These are phyloP conservation scores for Clytia hemisphaerica DNA, from an alignment of 30 jellyfish, hydroid and myxozoan species.

Conservation along the genomic window DNA sequence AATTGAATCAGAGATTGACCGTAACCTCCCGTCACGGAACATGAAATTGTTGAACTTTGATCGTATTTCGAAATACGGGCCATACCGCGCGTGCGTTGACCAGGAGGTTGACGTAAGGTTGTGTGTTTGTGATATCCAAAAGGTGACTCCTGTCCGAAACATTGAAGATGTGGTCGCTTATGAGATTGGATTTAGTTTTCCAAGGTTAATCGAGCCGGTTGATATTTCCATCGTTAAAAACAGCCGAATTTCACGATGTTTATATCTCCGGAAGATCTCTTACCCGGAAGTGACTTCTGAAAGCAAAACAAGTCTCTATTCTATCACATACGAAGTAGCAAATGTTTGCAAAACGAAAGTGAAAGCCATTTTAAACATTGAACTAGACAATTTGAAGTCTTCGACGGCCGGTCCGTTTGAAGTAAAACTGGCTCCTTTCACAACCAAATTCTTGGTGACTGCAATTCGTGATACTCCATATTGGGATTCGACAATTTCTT, in stretches of 20 bases:
- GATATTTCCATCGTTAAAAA: too few species aligned
- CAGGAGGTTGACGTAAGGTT: slow-evolving; percentile 35
- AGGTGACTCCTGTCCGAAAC: too few species aligned
- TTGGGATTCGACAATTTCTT: slow-evolving; percentile 3
- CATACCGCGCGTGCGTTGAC: slow-evolving; percentile 55
- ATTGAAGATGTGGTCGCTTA: too few species aligned
- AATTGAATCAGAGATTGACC: slow-evolving; percentile 35
- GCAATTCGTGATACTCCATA: background rate
- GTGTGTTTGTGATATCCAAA: slow-evolving; percentile 52
- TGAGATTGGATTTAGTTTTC: too few species aligned
- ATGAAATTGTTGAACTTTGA: slow-evolving; percentile 54
- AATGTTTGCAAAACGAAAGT: background rate
- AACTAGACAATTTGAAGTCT: background rate
- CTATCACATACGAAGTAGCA: slow-evolving; percentile 8
- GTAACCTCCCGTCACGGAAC: slow-evolving; percentile 7
- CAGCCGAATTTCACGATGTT: too few species aligned
- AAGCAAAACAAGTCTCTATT: background rate
- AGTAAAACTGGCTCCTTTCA: background rate
- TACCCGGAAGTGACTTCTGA: slow-evolving; percentile 1
- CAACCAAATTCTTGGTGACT: background rate
- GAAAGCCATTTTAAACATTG: background rate
- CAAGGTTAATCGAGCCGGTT: too few species aligned
- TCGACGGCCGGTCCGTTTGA: background rate
- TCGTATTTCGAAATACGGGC: slow-evolving; percentile 47
- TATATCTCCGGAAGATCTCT: background rate